Conservation (phyloP, 1,140 invertebrate genomes). For the Cephus cinctus region DNA sequence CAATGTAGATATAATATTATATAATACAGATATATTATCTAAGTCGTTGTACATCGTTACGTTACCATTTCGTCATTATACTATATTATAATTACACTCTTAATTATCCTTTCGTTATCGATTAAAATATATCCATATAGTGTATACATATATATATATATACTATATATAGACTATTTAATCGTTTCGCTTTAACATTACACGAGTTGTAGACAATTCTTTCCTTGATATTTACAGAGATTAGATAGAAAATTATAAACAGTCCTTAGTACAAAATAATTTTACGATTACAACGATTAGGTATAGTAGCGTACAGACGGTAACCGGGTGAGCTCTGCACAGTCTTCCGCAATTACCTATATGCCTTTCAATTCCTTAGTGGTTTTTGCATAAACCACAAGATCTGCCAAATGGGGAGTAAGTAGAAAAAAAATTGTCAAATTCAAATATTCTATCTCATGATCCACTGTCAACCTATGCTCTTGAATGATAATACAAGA, state of each 20-base stretch:
- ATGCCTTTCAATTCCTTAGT: background rate
- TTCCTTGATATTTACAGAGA: conserved; percentile 45
- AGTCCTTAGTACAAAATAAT: conserved; percentile 51
- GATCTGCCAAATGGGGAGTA: too few species aligned
- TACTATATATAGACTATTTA: too few species aligned
- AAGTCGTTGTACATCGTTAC: conserved; percentile 52
- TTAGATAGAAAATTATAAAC: conserved; percentile 53
- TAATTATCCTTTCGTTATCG: conserved; percentile 21
- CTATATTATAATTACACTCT: conserved; percentile 39
- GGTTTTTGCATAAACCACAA: too few species aligned
- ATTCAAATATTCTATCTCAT: too few species aligned
- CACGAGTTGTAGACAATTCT: conserved; percentile 35
- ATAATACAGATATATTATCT: conserved; percentile 44
- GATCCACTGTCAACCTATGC: too few species aligned
- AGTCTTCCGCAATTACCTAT: conserved; percentile 20
- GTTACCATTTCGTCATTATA: conserved; percentile 27
- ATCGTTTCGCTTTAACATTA: too few species aligned
- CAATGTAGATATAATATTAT: conserved; percentile 25
- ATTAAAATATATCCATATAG: conserved; percentile 37
- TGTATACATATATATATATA: conserved; percentile 21
- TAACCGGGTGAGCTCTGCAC: conserved; percentile 32
- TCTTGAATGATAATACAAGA: too few species aligned
- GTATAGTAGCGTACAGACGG: conserved; percentile 38
- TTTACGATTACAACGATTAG: conserved; percentile 47
- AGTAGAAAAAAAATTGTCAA: too few species aligned